These are phyloP conservation scores for Austrofundulus limnaeus DNA, from an alignment of 2,113 vertebrate genomes.

Conservation along the genomic window DNA sequence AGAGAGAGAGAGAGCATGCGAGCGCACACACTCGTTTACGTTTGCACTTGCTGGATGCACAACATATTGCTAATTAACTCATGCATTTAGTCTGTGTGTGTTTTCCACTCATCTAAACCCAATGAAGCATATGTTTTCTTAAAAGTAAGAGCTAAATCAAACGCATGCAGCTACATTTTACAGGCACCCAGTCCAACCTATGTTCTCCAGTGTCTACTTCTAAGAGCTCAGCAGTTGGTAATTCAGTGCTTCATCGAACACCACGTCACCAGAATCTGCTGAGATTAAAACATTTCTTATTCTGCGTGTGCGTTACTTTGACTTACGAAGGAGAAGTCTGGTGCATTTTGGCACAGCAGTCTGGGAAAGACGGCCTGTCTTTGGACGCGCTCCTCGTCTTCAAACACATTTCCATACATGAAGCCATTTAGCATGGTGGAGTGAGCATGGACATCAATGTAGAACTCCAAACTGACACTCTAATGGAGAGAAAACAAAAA, in stretches of 20 bases:
- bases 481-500: slow-evolving; percentile 66
- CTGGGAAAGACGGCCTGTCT: slow-evolving; percentile 93
- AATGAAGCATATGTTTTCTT: slow-evolving; percentile 8
- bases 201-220: slow-evolving; percentile 13
- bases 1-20: too few relatives aligned
- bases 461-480: slow-evolving; percentile 96
- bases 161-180: slow-evolving; percentile 12
- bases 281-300: slow-evolving; percentile 38
- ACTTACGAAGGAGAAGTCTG: slow-evolving; percentile 96
- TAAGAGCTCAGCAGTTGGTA: slow-evolving; percentile 38
- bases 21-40: neutral
- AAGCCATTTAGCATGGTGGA: slow-evolving; percentile 99
- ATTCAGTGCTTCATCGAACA: slow-evolving; percentile 40
- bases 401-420: slow-evolving; percentile 99
- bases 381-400: slow-evolving; percentile 93
- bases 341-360: slow-evolving; percentile 92
- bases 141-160: slow-evolving; percentile 24
- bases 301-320: slow-evolving; percentile 33
- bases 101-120: slow-evolving; percentile 18
- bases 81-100: neutral
- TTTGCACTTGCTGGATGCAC: slow-evolving; percentile 14
- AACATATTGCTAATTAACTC: slow-evolving; percentile 24
- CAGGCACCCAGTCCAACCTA: slow-evolving; percentile 5
- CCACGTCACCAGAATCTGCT: slow-evolving; percentile 24
- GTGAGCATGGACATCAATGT: slow-evolving; percentile 98